Evolutionary conservation across 2,797 vertebrate genomes (phyloP).

Genomic region (Lacerta bilineata): DNA sequence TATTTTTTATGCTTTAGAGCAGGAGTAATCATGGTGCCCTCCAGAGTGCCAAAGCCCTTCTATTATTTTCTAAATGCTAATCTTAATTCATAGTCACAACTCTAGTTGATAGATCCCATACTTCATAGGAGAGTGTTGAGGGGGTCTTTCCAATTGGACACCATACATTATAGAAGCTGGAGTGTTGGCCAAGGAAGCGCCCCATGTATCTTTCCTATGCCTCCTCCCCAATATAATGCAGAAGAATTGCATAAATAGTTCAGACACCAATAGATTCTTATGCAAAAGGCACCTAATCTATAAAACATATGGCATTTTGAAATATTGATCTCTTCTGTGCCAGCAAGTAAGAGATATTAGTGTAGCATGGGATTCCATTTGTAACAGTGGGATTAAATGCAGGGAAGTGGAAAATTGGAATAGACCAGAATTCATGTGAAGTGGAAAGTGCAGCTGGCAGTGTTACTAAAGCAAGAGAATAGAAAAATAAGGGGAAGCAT

Average conservation of each 20-base stretch:
- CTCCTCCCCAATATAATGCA: conserved; percentile 49
- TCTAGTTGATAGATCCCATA: not conserved
- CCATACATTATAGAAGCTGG: conserved; percentile 15
- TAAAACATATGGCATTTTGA: conserved; percentile 81
- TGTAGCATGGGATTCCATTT: conserved; percentile 79
- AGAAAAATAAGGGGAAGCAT: conserved; percentile 66
- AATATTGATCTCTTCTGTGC: conserved; percentile 81
- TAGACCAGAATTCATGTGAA: conserved; percentile 79
- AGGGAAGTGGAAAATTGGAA: conserved; percentile 85
- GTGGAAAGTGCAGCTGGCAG: conserved; percentile 77
- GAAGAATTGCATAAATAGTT: conserved; percentile 61
- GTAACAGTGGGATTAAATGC: conserved; percentile 81
- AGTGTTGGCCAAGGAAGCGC: conserved; percentile 14
- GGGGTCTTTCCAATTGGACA: not conserved
- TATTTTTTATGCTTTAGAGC: not conserved
- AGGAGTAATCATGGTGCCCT: not conserved
- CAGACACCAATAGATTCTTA: conserved; percentile 69
- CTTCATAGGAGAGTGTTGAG: not conserved
- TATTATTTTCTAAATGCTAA: conserved; percentile 4
- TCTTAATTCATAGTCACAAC: conserved; percentile 42
- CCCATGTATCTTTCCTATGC: not conserved
- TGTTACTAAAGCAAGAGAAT: conserved; percentile 69
- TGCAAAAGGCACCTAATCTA: conserved; percentile 74
- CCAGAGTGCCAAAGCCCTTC: not conserved
- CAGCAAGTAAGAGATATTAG: conserved; percentile 78